Evolutionary conservation across 2,113 vertebrate genomes (phyloP).

Genomic region (Coreoperca whiteheadi): DNA sequence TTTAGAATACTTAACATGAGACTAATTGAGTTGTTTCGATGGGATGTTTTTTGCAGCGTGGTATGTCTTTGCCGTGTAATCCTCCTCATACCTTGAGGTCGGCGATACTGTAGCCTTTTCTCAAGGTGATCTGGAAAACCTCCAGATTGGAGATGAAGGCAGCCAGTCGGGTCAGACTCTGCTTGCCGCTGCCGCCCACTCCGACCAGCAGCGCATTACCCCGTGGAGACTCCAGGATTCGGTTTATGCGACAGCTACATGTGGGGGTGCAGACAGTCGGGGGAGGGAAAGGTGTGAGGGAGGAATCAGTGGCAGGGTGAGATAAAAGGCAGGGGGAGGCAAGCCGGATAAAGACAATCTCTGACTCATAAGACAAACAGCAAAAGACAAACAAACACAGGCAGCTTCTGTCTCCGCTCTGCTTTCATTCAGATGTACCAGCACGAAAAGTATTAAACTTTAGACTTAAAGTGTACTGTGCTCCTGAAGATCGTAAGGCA

Average conservation of each 20-base stretch:
- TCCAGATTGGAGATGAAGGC: constrained; percentile 95
- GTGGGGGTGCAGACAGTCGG: constrained; percentile 56
- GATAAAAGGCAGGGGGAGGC: constrained; percentile 33
- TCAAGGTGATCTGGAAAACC: constrained; percentile 95
- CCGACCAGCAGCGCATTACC: constrained; percentile 94
- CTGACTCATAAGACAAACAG: constrained; percentile 62
- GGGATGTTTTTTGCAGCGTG: neutral
- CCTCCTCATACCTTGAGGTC: constrained; percentile 91
- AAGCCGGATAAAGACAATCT: constrained; percentile 19
- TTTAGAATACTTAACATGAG: neutral
- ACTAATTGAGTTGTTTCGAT: neutral
- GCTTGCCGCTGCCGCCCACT: constrained; percentile 95
- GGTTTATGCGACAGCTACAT: constrained; percentile 92
- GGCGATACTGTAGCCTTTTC: constrained; percentile 89
- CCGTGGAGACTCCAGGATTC: constrained; percentile 91
- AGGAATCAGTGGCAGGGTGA: constrained; percentile 41
- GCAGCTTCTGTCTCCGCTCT: constrained; percentile 14
- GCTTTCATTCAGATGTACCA: constrained; percentile 21
- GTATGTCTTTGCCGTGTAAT: neutral
- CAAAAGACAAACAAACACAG: constrained; percentile 34
- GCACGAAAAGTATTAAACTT: constrained; percentile 12
- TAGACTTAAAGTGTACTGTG: neutral
- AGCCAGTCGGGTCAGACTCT: constrained; percentile 95
- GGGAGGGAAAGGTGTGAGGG: constrained; percentile 31
- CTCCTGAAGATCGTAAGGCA: constrained; percentile 10